phyloP scores from a whole-genome alignment of 64 coral and sea anemone genomes.

The Stichodactyla mertensii region DNA sequence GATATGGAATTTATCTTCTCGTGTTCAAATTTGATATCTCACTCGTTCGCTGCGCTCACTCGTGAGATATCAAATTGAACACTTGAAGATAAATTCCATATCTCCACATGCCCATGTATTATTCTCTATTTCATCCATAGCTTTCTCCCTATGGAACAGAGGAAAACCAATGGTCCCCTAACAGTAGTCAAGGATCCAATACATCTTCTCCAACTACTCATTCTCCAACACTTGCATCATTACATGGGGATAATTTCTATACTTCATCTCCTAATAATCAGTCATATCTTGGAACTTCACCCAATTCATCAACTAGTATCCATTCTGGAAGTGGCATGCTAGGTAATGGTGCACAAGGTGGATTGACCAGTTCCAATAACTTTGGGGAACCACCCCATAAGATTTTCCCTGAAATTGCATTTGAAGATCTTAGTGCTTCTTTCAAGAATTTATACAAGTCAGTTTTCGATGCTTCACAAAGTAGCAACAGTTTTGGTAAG shows the following conservation, averaged over 20 bases:
- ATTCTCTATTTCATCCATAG: slow-evolving; percentile 37
- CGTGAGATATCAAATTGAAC: too few species aligned
- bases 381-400: slow-evolving; percentile 87
- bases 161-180: slow-evolving; percentile 59
- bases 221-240: slow-evolving; percentile 72
- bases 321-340: background rate
- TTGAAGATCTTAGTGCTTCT: slow-evolving; percentile 97
- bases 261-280: slow-evolving; percentile 14
- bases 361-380: slow-evolving; percentile 52
- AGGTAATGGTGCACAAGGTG: slow-evolving; percentile 17
- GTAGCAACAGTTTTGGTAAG: slow-evolving; percentile 71
- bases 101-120: too few species aligned
- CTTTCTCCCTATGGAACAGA: slow-evolving; percentile 74
- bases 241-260: slow-evolving; percentile 60
- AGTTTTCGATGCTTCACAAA: slow-evolving; percentile 91
- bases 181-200: slow-evolving; percentile 48
- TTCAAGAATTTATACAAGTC: slow-evolving; percentile 97
- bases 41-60: too few species aligned
- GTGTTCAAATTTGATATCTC: too few species aligned
- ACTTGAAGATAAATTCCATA: too few species aligned
- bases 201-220: slow-evolving; percentile 44
- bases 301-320: slow-evolving; percentile 23
- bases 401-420: slow-evolving; percentile 86
- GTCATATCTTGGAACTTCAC: slow-evolving; percentile 51
- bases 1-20: too few species aligned